These are phyloP conservation scores for Knipowitschia caucasica DNA, from an alignment of 2,797 vertebrate species.

Conservation along the genomic window DNA sequence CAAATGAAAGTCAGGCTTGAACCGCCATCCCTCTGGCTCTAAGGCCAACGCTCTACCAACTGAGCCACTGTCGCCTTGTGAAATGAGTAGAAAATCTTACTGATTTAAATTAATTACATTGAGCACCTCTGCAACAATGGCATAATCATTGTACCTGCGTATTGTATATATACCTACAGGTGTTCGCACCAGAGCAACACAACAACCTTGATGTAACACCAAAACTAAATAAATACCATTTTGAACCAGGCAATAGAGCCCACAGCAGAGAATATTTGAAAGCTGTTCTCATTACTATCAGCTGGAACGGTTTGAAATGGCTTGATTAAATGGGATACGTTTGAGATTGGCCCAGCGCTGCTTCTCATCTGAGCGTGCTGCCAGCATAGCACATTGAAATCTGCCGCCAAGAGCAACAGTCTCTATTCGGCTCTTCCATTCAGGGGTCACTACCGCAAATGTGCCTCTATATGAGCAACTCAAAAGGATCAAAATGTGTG, in stretches of 20 bases:
- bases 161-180: conserved; percentile 2
- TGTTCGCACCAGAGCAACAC: conserved; percentile 14
- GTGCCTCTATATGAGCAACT: not conserved
- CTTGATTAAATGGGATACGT: conserved; percentile 60
- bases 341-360: conserved; percentile 32
- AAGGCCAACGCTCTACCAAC: too few species aligned
- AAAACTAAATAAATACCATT: conserved; percentile 30
- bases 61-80: too few species aligned
- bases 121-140: not conserved
- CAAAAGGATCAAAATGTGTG: not conserved
- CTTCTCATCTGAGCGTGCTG: conserved; percentile 32
- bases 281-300: conserved; percentile 46
- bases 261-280: conserved; percentile 27
- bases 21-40: too few species aligned
- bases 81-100: too few species aligned
- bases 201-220: conserved; percentile 12
- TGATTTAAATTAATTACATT: too few species aligned
- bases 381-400: conserved; percentile 31
- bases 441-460: not conserved
- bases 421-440: not conserved
- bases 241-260: conserved; percentile 32
- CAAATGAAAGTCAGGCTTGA: too few species aligned
- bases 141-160: not conserved
- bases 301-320: conserved; percentile 51
- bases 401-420: conserved; percentile 34